Conservation (phyloP, 2,888 invertebrate genomes). For the Thera britannica region DNA sequence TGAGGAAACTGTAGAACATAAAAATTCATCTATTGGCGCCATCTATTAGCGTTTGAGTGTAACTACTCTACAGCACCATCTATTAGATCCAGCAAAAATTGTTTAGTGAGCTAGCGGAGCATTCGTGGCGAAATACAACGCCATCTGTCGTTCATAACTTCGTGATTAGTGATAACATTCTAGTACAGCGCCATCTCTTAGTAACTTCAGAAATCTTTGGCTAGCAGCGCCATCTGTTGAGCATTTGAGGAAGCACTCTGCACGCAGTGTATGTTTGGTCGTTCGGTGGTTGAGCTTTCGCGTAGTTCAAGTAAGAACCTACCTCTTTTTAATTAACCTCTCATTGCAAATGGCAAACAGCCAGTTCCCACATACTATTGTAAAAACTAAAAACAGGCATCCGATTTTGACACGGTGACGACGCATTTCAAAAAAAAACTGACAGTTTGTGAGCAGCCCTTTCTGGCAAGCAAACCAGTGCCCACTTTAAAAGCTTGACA, state of each 20-base stretch:
- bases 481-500: not conserved
- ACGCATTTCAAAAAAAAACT: not conserved
- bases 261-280: not conserved
- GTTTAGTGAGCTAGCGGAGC: not conserved
- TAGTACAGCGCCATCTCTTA: not conserved
- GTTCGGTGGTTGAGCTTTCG: no score
- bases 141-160: conserved; percentile 2
- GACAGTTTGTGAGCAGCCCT: no score
- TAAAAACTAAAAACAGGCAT: no score
- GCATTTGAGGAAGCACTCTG: not conserved
- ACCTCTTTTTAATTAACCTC: no score
- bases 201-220: not conserved
- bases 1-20: no score
- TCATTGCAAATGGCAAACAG: no score
- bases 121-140: not conserved
- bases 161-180: not conserved
- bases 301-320: no score
- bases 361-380: no score
- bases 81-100: not conserved
- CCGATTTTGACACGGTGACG: not conserved
- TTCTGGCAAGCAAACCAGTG: not conserved
- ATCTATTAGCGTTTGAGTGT: not conserved
- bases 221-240: not conserved
- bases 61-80: not conserved
- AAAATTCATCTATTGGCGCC: not conserved